A percentile compares a stretch with the other conserved stretches of the same genome.
These are phyloP conservation scores for Onychostruthus taczanowskii DNA, from an alignment of 2,113 vertebrate species.

Conservation along the genomic window DNA sequence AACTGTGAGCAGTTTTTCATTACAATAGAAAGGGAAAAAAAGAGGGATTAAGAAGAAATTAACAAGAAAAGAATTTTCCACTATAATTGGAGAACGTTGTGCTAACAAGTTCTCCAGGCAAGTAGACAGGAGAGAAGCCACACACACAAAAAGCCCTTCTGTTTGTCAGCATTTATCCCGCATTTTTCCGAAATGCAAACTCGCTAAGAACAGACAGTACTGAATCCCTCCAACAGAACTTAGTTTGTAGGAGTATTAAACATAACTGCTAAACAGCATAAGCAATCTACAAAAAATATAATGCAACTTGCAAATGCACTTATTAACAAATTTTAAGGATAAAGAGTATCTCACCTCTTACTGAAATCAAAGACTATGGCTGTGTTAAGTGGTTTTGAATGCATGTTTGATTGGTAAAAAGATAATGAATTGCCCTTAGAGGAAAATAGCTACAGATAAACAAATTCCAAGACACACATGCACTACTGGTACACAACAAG, in stretches of 20 bases:
- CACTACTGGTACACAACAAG: background rate
- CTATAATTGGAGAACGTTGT: background rate
- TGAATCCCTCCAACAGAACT: background rate
- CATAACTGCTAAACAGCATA: background rate
- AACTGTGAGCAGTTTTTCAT: slow-evolving; percentile 29
- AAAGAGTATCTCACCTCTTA: background rate
- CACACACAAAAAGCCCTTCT: background rate
- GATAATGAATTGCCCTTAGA: background rate
- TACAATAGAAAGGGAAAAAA: background rate
- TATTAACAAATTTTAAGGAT: background rate
- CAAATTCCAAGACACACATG: background rate
- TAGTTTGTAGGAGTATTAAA: background rate
- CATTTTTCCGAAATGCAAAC: background rate
- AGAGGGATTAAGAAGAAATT: slow-evolving; percentile 46
- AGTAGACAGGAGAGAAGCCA: background rate
- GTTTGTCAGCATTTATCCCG: background rate
- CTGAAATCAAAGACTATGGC: background rate
- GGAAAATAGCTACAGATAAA: background rate
- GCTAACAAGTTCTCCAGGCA: background rate
- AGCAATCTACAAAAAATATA: background rate
- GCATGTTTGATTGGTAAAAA: background rate
- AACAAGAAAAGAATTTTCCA: slow-evolving; percentile 37
- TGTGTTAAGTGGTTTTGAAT: background rate
- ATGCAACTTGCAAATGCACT: background rate
- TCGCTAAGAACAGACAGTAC: background rate